Conservation (phyloP, 2,113 vertebrate species). For the Sander lucioperca region DNA sequence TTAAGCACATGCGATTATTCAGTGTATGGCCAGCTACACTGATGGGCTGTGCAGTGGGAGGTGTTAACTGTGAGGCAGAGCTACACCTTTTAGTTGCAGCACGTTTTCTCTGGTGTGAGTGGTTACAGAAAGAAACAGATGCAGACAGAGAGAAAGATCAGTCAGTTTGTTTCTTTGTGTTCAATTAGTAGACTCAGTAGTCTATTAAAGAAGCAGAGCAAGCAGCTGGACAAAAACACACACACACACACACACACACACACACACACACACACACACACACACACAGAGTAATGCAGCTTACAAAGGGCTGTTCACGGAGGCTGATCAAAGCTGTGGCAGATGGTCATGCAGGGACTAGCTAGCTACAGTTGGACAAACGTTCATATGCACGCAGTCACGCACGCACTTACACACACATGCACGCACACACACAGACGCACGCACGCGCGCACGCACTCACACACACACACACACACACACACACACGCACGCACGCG, state of each 20-base stretch:
- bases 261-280: constrained; percentile 27
- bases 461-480: constrained; percentile 44
- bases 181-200: constrained; percentile 69
- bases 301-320: constrained; percentile 74
- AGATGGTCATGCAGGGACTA: constrained; percentile 68
- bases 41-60: neutral
- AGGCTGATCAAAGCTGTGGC: constrained; percentile 77
- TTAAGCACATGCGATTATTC: neutral
- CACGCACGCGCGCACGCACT: constrained; percentile 16
- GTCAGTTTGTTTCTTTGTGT: constrained; percentile 71
- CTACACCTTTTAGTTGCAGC: constrained; percentile 11
- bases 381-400: neutral
- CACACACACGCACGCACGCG: constrained; percentile 25
- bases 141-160: constrained; percentile 58
- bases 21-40: neutral
- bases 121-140: constrained; percentile 51
- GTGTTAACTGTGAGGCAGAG: neutral
- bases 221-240: constrained; percentile 56
- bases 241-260: constrained; percentile 29
- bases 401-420: constrained; percentile 35
- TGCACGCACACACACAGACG: constrained; percentile 19
- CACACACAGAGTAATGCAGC: constrained; percentile 46
- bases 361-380: constrained; percentile 62
- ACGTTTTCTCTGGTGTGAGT: neutral
- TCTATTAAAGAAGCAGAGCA: constrained; percentile 71